Conservation (phyloP, 1,140 invertebrate species). For the Zaprionus nigranus region DNA sequence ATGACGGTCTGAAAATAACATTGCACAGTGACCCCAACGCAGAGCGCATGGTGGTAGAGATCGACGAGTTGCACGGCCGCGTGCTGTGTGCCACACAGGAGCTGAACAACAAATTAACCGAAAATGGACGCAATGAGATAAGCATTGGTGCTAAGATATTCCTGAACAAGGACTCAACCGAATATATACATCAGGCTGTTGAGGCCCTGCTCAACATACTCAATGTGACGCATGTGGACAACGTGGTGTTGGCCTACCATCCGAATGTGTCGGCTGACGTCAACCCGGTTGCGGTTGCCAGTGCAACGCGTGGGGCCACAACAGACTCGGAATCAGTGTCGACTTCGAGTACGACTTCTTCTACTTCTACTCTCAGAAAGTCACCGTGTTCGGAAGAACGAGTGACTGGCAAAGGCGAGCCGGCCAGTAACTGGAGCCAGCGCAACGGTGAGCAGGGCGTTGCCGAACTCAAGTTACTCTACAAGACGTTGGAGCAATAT, state of each 20-base stretch:
- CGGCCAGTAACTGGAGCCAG: conserved; percentile 84
- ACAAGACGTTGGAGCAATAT: conserved; percentile 83
- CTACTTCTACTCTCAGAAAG: background rate
- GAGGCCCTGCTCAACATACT: conserved; percentile 69
- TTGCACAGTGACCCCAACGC: conserved; percentile 62
- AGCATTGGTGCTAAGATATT: conserved; percentile 89
- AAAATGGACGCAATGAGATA: conserved; percentile 87
- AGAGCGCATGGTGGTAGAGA: conserved; percentile 65
- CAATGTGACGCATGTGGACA: conserved; percentile 78
- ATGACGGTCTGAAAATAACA: conserved; percentile 72
- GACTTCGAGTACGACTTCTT: conserved; percentile 34
- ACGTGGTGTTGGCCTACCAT: conserved; percentile 82
- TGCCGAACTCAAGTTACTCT: conserved; percentile 86
- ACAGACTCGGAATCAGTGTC: conserved; percentile 45
- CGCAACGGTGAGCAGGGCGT: conserved; percentile 75
- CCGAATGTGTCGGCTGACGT: conserved; percentile 46
- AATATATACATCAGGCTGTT: conserved; percentile 65
- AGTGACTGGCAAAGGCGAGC: background rate
- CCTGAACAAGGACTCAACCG: conserved; percentile 85
- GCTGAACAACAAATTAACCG: conserved; percentile 86
- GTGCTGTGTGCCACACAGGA: conserved; percentile 85
- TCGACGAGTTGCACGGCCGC: conserved; percentile 64
- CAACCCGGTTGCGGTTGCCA: conserved; percentile 47
- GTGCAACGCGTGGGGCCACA: conserved; percentile 56
- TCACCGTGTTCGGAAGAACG: conserved; percentile 21